Evolutionary conservation across 53 echinoderm and acorn worm species (phyloP).

Genomic region (Antedon mediterranea): DNA sequence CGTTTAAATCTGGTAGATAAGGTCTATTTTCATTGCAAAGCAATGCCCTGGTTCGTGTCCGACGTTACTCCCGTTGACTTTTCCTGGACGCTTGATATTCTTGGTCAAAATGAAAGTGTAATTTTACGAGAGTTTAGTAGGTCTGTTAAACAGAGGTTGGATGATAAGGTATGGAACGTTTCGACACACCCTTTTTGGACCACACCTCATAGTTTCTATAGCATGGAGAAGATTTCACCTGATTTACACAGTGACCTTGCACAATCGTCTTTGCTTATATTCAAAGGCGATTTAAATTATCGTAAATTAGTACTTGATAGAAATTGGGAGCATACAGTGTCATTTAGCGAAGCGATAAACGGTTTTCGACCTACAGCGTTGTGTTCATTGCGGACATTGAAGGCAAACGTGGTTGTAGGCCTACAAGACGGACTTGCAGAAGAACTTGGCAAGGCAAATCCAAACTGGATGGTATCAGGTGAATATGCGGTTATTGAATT

Average conservation of each 20-base stretch:
- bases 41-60: constrained; percentile 93
- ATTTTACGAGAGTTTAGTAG: constrained; percentile 27
- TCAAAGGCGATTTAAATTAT: constrained; percentile 94
- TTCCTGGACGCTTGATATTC: constrained; percentile 41
- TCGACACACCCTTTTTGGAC: constrained; percentile 75
- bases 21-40: constrained; percentile 59
- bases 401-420: constrained; percentile 70
- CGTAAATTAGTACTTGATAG: constrained; percentile 75
- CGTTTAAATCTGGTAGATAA: constrained; percentile 21
- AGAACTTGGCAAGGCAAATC: constrained; percentile 26
- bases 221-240: constrained; percentile 48
- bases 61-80: constrained; percentile 68
- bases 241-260: constrained; percentile 57
- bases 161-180: constrained; percentile 34
- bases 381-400: constrained; percentile 65
- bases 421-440: constrained; percentile 46
- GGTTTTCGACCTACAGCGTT: constrained; percentile 77
- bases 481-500: constrained; percentile 78
- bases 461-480: constrained; percentile 64
- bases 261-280: constrained; percentile 42
- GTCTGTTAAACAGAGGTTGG: constrained; percentile 30
- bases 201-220: constrained; percentile 52
- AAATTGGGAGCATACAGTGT: constrained; percentile 66
- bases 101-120: constrained; percentile 21
- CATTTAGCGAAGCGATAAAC: constrained; percentile 50